phyloP scores from a whole-genome alignment of 1,140 invertebrate species.

The Heliconius hermathena region DNA sequence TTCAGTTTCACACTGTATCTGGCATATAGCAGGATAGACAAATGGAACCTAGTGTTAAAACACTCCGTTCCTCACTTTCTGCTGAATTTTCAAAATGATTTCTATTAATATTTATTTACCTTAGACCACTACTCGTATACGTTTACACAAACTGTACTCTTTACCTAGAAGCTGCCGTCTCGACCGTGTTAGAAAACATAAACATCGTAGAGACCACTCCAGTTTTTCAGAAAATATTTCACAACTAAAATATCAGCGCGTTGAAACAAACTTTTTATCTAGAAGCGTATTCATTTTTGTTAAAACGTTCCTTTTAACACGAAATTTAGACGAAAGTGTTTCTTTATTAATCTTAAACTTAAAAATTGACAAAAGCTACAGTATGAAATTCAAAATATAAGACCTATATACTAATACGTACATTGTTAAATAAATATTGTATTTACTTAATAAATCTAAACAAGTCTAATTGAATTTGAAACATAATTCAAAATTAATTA shows the following conservation, averaged over 20 bases:
- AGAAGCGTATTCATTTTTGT: background rate
- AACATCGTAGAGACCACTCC: constrained; percentile 45
- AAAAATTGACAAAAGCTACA: background rate
- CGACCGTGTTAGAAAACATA: constrained; percentile 44
- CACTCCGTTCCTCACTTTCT: no score
- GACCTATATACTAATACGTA: no score
- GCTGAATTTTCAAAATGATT: no score
- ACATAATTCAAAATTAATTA: constrained; percentile 17
- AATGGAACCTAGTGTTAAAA: no score
- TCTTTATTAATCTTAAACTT: background rate
- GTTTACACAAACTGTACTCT: background rate
- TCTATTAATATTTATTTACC: background rate
- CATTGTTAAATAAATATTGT: no score
- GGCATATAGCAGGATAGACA: no score
- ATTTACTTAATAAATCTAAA: background rate
- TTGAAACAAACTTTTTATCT: constrained; percentile 1
- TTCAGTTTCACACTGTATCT: no score
- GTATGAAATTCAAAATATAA: background rate
- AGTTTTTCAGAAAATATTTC: constrained; percentile 45
- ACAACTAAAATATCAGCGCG: constrained; percentile 39
- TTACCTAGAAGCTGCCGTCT: constrained; percentile 38
- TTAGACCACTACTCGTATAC: background rate
- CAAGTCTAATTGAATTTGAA: constrained; percentile 3
- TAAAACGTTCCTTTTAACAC: background rate
- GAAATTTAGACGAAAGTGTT: background rate